phyloP scores from a whole-genome alignment of 2,797 vertebrate species.

The Aulostomus chinensis region DNA sequence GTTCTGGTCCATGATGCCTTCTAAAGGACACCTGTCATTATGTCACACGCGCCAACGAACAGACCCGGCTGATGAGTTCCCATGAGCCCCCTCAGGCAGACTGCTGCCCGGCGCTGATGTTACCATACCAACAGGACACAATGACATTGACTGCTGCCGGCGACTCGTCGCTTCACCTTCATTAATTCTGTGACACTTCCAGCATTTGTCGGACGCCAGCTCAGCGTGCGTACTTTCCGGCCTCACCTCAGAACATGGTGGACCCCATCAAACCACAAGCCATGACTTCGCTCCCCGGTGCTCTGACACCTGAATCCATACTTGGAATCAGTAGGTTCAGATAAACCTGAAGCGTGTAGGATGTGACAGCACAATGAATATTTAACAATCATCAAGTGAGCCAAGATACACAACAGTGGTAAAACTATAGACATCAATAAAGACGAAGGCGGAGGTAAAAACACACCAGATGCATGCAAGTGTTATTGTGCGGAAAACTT shows the following conservation, averaged over 20 bases:
- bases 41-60: too few species aligned
- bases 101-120: conserved; percentile 7
- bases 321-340: not conserved
- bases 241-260: conserved; percentile 1
- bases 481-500: too few species aligned
- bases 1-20: too few species aligned
- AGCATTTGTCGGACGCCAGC: conserved; percentile 14
- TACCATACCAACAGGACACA: not conserved
- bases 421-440: too few species aligned
- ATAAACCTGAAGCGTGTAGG: conserved; percentile 1
- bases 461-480: too few species aligned
- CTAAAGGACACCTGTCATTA: too few species aligned
- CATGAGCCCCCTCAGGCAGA: not conserved
- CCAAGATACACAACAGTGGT: not conserved
- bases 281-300: conserved; percentile 1
- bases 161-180: conserved; percentile 6
- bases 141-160: conserved; percentile 3
- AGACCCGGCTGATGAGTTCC: not conserved
- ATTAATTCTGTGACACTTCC: conserved; percentile 18
- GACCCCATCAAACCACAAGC: conserved; percentile 16
- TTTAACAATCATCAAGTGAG: conserved; percentile 2
- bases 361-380: not conserved
- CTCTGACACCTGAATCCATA: not conserved
- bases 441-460: too few species aligned
- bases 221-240: too few species aligned